A percentile compares a stretch with the other conserved stretches of the same genome.
phyloP scores from a whole-genome alignment of 2,113 vertebrate species.

The Eulemur macaco region DNA sequence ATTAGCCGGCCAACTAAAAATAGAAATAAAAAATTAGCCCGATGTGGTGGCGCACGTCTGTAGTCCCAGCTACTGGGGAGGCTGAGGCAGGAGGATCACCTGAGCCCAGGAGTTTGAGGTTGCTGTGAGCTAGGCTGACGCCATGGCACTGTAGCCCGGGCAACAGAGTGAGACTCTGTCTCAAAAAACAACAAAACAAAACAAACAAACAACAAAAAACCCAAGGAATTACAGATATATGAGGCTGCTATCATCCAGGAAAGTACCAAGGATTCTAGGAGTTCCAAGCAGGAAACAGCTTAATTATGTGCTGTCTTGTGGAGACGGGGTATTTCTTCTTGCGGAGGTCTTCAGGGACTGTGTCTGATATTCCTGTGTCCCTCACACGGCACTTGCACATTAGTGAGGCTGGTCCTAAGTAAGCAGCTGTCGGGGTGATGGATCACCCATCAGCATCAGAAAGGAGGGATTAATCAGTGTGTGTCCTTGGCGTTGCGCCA shows the following conservation, averaged over 20 bases:
- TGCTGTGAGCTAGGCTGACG: too few species aligned
- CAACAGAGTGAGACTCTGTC: too few species aligned
- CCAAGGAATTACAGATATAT: neutral
- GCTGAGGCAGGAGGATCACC: too few species aligned
- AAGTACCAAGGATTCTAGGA: conserved; percentile 11
- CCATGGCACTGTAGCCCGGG: too few species aligned
- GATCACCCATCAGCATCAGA: neutral
- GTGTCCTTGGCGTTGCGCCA: conserved; percentile 48
- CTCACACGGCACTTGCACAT: neutral
- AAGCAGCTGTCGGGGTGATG: neutral
- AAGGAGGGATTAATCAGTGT: neutral
- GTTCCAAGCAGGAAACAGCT: neutral
- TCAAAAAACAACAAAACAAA: too few species aligned
- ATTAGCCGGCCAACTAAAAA: too few species aligned
- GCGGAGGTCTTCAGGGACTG: neutral
- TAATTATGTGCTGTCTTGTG: neutral
- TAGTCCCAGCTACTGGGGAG: too few species aligned
- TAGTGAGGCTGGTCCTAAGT: neutral
- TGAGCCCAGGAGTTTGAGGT: too few species aligned
- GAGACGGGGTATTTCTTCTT: neutral
- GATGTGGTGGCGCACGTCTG: too few species aligned
- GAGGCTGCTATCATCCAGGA: neutral
- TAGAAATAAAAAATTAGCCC: too few species aligned
- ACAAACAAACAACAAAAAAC: too few species aligned
- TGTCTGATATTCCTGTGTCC: neutral